These are phyloP conservation scores for Amniataba percoides DNA, from an alignment of 2,797 vertebrate species.

Conservation along the genomic window DNA sequence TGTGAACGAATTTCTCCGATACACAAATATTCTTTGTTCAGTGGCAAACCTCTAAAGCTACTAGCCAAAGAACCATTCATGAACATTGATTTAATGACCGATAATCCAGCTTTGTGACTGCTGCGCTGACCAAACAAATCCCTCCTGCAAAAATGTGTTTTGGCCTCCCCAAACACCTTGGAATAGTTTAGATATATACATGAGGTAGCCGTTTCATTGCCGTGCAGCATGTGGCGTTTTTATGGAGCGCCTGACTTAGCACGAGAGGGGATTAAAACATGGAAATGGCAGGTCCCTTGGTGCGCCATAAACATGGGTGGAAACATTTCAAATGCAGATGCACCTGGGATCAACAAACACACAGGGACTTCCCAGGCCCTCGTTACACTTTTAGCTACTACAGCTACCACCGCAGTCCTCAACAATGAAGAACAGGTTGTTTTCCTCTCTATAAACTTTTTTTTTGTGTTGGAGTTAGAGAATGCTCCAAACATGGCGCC, in stretches of 20 bases:
- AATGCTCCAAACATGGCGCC: constrained; percentile 50
- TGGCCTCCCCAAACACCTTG: constrained; percentile 61
- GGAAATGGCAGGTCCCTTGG: constrained; percentile 84
- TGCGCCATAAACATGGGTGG: constrained; percentile 82
- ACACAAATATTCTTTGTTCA: not conserved
- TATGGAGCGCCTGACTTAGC: constrained; percentile 81
- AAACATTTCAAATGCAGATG: constrained; percentile 82
- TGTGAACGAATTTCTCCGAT: not conserved
- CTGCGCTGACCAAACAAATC: constrained; percentile 36
- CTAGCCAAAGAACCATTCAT: constrained; percentile 2
- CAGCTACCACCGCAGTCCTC: constrained; percentile 37
- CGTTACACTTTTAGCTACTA: constrained; percentile 49
- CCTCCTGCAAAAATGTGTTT: constrained; percentile 52
- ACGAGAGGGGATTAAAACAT: constrained; percentile 83
- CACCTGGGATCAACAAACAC: constrained; percentile 83
- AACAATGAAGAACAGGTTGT: constrained; percentile 77
- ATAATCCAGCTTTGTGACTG: constrained; percentile 17
- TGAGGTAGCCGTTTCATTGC: constrained; percentile 80
- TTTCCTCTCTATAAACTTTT: constrained; percentile 63
- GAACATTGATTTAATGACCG: constrained; percentile 13
- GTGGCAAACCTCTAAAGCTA: not conserved
- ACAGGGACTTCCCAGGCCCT: constrained; percentile 57
- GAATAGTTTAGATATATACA: constrained; percentile 64
- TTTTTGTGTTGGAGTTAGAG: constrained; percentile 50
- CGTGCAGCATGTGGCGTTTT: constrained; percentile 85